phyloP scores from a whole-genome alignment of 1,140 invertebrate genomes.

The Aphaenogaster rudis region DNA sequence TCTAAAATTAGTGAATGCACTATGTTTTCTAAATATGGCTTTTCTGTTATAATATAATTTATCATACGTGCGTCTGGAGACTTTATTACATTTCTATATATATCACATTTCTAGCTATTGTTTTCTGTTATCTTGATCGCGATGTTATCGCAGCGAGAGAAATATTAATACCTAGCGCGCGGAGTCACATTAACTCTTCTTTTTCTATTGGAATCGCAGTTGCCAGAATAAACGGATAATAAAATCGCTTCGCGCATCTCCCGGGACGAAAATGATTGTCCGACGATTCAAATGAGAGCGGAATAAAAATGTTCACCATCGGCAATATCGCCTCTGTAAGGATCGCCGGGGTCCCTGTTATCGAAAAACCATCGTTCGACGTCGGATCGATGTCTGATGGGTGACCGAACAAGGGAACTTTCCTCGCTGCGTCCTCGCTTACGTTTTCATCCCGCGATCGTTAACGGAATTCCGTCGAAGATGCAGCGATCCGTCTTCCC shows the following conservation, averaged over 20 bases:
- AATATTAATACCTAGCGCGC: conserved; percentile 12
- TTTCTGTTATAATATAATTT: neutral
- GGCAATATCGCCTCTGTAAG: conserved; percentile 39
- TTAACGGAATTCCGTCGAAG: conserved; percentile 62
- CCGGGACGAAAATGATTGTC: conserved; percentile 45
- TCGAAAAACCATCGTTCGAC: conserved; percentile 72
- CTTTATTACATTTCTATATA: neutral
- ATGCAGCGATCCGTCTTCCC: conserved; percentile 50
- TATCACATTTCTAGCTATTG: neutral
- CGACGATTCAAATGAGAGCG: conserved; percentile 46
- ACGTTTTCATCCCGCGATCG: conserved; percentile 64
- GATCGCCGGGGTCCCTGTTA: conserved; percentile 50
- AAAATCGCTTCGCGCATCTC: conserved; percentile 17
- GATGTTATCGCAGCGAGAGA: neutral
- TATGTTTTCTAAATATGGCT: neutral
- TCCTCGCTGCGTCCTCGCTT: conserved; percentile 13
- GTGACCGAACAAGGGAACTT: conserved; percentile 35
- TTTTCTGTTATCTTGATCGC: neutral
- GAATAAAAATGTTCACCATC: conserved; percentile 62
- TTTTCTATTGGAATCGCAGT: neutral
- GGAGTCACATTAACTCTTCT: neutral
- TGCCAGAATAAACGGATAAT: conserved; percentile 5
- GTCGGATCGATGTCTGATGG: conserved; percentile 42
- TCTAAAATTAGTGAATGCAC: neutral
- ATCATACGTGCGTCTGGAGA: neutral